Percentiles rank a stretch among this genome's conserved stretches.
These are phyloP conservation scores for Struthio camelus DNA, from an alignment of 2,113 vertebrate genomes.

Conservation along the genomic window DNA sequence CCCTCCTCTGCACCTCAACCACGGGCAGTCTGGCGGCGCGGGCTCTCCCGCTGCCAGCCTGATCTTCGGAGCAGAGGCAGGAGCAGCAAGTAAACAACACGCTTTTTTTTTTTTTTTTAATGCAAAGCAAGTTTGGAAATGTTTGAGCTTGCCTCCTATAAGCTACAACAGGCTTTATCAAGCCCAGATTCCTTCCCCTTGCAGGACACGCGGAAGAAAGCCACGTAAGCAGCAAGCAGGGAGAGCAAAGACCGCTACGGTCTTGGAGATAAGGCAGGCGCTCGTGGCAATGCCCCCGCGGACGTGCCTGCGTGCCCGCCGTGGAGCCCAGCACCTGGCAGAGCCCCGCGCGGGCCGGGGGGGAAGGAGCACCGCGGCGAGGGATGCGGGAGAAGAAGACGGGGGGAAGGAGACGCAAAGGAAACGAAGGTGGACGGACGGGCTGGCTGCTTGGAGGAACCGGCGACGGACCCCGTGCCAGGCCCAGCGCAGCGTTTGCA, in stretches of 20 bases:
- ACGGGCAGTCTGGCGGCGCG: too few relatives aligned
- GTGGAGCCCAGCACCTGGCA: neutral
- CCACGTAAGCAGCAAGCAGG: neutral
- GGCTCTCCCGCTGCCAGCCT: too few relatives aligned
- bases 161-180: neutral
- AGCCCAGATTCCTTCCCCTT: neutral
- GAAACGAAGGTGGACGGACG: neutral
- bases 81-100: neutral
- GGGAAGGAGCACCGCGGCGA: neutral
- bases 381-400: neutral
- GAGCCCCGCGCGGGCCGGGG: neutral
- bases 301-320: neutral
- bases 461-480: neutral
- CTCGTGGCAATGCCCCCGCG: fast-evolving
- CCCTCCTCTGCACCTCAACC: neutral
- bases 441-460: neutral
- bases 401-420: neutral
- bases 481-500: neutral
- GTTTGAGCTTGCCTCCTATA: neutral
- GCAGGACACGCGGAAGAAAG: neutral
- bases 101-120: neutral
- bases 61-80: neutral
- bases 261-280: neutral
- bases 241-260: neutral
- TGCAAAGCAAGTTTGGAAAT: neutral